Conservation (phyloP, 2,113 vertebrate species). For the Podarcis muralis region DNA sequence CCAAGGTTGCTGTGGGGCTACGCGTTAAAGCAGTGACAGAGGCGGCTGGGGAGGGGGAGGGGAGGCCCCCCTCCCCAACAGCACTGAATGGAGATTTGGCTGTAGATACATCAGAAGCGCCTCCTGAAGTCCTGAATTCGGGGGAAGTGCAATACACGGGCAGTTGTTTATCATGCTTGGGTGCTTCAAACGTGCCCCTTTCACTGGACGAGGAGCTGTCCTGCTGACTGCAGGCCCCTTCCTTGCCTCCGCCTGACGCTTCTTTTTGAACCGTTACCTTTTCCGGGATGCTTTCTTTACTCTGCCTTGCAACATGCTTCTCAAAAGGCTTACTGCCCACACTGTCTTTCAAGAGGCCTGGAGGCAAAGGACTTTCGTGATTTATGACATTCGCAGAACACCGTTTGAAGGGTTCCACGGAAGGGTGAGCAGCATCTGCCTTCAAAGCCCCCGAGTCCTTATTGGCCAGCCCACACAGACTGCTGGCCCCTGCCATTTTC, state of each 20-base stretch:
- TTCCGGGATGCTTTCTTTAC: constrained; percentile 75
- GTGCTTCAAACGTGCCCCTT: constrained; percentile 72
- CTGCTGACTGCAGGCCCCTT: constrained; percentile 69
- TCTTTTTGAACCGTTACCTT: constrained; percentile 78
- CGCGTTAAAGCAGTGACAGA: constrained; percentile 75
- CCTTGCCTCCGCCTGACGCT: constrained; percentile 71
- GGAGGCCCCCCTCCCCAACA: constrained; percentile 79
- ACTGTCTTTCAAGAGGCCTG: constrained; percentile 72
- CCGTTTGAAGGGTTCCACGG: constrained; percentile 72
- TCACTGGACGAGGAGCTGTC: constrained; percentile 69
- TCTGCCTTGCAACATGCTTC: constrained; percentile 72
- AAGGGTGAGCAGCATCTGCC: constrained; percentile 62
- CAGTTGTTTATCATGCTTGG: constrained; percentile 79
- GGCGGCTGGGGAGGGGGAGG: constrained; percentile 77
- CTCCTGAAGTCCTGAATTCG: constrained; percentile 79
- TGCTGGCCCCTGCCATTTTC: constrained; percentile 66
- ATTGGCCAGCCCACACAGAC: constrained; percentile 60
- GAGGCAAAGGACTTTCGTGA: constrained; percentile 70
- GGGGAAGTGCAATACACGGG: constrained; percentile 82
- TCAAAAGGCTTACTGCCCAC: constrained; percentile 72
- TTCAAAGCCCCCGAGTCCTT: constrained; percentile 72
- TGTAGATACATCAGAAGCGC: constrained; percentile 75
- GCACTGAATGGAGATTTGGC: constrained; percentile 79
- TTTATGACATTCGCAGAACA: constrained; percentile 66
- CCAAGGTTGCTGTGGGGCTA: constrained; percentile 67